phyloP scores from a whole-genome alignment of 2,113 vertebrate genomes.

The Meles meles region DNA sequence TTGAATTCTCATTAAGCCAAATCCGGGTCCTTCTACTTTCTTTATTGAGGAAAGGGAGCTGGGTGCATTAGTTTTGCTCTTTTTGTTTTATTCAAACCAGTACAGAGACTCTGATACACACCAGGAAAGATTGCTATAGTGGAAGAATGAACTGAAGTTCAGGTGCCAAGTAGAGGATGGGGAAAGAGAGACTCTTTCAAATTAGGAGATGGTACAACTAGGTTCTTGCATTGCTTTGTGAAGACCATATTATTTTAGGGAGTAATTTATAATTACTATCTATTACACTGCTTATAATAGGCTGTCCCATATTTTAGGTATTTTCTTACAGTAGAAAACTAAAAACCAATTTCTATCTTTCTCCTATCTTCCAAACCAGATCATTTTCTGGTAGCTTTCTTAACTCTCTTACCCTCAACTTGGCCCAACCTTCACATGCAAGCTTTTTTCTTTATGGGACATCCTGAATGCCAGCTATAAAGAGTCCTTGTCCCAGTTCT shows the following conservation, averaged over 20 bases:
- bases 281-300: background rate
- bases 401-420: background rate
- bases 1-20: conserved; percentile 16
- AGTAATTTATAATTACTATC: background rate
- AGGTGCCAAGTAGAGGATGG: background rate
- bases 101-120: background rate
- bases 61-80: background rate
- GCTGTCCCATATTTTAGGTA: background rate
- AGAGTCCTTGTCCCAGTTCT: background rate
- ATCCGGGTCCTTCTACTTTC: background rate
- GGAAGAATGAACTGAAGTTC: background rate
- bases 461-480: background rate
- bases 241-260: background rate
- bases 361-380: background rate
- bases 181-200: background rate
- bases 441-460: background rate
- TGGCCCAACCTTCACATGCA: background rate
- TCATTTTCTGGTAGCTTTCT: background rate
- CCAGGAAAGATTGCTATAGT: background rate
- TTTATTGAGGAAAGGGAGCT: background rate
- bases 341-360: background rate
- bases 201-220: background rate
- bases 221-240: background rate
- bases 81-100: background rate
- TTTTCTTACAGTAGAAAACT: background rate